These are phyloP conservation scores for Eristalinus aeneus DNA, from an alignment of 2,888 invertebrate species.

Conservation along the genomic window DNA sequence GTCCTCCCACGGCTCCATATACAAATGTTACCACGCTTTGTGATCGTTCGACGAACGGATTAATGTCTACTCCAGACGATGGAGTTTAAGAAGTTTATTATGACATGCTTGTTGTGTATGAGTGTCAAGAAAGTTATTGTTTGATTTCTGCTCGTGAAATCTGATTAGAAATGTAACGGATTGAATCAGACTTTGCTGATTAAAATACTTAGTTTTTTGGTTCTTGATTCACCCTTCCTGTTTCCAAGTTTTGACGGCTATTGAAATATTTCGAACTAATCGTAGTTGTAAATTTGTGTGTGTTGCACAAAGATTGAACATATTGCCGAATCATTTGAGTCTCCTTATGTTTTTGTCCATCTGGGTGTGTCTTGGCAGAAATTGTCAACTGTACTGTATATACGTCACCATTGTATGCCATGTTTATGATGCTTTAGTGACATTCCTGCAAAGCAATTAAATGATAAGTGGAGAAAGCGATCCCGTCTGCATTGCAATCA, in stretches of 20 bases:
- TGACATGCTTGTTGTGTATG: not conserved
- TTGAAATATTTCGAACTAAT: too few species aligned
- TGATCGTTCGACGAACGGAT: not conserved
- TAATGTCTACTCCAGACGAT: not conserved
- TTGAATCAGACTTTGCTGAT: too few species aligned
- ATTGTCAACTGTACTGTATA: not conserved
- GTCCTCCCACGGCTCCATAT: not conserved
- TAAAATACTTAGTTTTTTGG: too few species aligned
- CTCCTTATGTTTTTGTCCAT: not conserved
- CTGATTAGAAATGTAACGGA: too few species aligned
- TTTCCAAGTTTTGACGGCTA: too few species aligned
- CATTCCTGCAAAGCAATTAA: not conserved
- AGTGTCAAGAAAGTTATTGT: too few species aligned
- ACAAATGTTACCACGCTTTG: not conserved
- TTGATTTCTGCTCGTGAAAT: too few species aligned
- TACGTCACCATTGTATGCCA: not conserved
- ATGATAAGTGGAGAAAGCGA: not conserved
- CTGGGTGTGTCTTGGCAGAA: not conserved
- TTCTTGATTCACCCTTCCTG: too few species aligned
- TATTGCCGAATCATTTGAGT: not conserved
- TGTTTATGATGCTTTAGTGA: not conserved
- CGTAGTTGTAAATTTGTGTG: not conserved
- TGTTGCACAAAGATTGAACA: not conserved
- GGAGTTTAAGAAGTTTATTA: not conserved
- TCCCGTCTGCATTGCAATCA: not conserved